Evolutionary conservation across 2,113 vertebrate species (phyloP).

Genomic region (Peucedramus taeniatus): DNA sequence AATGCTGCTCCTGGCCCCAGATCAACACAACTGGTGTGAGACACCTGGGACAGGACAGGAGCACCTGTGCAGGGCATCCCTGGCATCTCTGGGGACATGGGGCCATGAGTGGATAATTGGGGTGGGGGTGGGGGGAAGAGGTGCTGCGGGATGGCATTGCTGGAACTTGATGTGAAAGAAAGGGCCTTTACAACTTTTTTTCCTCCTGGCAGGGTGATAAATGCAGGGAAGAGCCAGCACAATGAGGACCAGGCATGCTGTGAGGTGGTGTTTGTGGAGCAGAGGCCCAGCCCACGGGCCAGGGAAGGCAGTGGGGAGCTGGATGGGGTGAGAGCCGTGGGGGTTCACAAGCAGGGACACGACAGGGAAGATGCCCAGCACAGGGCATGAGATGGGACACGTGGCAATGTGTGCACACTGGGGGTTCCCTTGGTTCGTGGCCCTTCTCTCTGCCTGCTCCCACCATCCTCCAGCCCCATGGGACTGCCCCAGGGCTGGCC

Average conservation of each 20-base stretch:
- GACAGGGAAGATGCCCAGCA: not conserved
- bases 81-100: accelerated
- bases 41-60: not conserved
- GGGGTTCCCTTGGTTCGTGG: not conserved
- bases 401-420: accelerated
- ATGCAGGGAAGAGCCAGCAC: conserved; percentile 96
- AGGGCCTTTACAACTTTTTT: not conserved
- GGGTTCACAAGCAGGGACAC: accelerated
- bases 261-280: conserved; percentile 87
- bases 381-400: accelerated
- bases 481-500: not conserved
- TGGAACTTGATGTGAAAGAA: not conserved
- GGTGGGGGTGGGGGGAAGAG: accelerated
- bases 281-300: conserved; percentile 9
- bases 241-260: conserved; percentile 97
- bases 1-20: not conserved
- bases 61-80: not conserved
- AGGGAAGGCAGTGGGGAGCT: not conserved
- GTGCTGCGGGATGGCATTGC: accelerated
- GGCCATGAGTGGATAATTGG: not conserved
- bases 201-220: conserved; percentile 85
- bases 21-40: not conserved
- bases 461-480: accelerated
- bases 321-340: not conserved
- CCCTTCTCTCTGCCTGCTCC: not conserved